Conservation (phyloP, 2,797 vertebrate species). For the Heteromormyrus szaboi region DNA sequence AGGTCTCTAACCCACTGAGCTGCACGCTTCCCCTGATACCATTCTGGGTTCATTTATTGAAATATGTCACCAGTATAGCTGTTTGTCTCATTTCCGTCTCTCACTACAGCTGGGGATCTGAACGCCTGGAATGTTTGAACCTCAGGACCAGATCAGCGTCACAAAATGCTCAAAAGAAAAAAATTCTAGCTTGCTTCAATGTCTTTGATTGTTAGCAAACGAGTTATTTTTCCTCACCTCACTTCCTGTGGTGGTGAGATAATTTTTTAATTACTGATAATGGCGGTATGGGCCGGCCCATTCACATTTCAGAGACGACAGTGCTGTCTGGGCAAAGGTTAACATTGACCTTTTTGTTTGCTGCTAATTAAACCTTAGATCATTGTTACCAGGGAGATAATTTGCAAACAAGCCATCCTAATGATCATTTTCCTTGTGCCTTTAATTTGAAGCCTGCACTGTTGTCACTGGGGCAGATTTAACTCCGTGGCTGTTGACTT, state of each 20-base stretch:
- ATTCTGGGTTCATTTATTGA: not conserved
- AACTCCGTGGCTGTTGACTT: conserved; percentile 46
- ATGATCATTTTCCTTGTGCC: conserved; percentile 61
- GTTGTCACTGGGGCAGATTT: conserved; percentile 39
- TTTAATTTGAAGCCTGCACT: conserved; percentile 50
- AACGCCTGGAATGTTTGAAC: not conserved
- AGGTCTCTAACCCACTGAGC: not conserved
- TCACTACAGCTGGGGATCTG: not conserved
- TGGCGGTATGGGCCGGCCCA: conserved; percentile 35
- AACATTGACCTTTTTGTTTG: conserved; percentile 45
- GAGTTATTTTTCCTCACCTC: conserved; percentile 33
- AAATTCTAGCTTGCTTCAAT: conserved; percentile 1
- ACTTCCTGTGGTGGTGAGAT: conserved; percentile 41
- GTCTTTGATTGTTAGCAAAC: conserved; percentile 30
- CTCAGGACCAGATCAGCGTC: not conserved
- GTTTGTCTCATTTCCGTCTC: not conserved
- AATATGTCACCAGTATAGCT: not conserved
- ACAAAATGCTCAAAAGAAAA: not conserved
- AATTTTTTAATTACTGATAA: conserved; percentile 41
- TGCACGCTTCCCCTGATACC: not conserved
- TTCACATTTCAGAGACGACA: conserved; percentile 35
- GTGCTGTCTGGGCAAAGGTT: conserved; percentile 52
- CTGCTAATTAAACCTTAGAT: conserved; percentile 61
- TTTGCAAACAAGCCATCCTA: conserved; percentile 54
- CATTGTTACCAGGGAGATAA: conserved; percentile 52